A percentile compares a stretch with the other conserved stretches of the same genome.
Conservation (phyloP, 2,888 invertebrate genomes). For the Camptogramma bilineatum region DNA sequence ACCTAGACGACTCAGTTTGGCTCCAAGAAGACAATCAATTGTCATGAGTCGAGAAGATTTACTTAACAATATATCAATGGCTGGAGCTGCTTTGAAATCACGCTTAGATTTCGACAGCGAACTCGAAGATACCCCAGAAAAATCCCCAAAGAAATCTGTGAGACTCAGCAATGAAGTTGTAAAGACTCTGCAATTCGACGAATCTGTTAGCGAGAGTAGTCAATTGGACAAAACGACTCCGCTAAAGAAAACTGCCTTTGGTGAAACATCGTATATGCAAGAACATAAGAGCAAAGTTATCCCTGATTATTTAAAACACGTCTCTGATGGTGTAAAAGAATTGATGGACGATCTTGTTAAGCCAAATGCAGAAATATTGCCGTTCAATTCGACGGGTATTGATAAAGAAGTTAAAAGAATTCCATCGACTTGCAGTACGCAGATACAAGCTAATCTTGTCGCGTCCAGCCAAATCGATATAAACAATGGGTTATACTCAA, state of each 20-base stretch:
- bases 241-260: conserved; percentile 65
- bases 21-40: conserved; percentile 58
- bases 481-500: conserved; percentile 48
- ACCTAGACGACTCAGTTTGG: conserved; percentile 51
- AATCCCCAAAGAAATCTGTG: conserved; percentile 42
- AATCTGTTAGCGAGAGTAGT: conserved; percentile 55
- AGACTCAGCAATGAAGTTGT: conserved; percentile 67
- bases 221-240: conserved; percentile 50
- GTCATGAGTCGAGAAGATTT: conserved; percentile 65
- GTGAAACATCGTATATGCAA: conserved; percentile 59
- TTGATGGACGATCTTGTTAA: conserved; percentile 75
- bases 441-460: conserved; percentile 68
- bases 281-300: conserved; percentile 66
- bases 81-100: conserved; percentile 62
- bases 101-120: conserved; percentile 56
- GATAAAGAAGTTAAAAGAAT: conserved; percentile 37
- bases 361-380: conserved; percentile 62
- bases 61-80: conserved; percentile 68
- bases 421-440: conserved; percentile 59
- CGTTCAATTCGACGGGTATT: conserved; percentile 47
- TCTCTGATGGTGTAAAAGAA: conserved; percentile 67
- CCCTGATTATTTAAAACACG: conserved; percentile 64
- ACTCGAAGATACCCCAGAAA: conserved; percentile 48
- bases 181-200: conserved; percentile 72
- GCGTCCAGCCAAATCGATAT: conserved; percentile 74